Evolutionary conservation across 1,140 invertebrate species (phyloP).

Genomic region (Amyelois transitella): DNA sequence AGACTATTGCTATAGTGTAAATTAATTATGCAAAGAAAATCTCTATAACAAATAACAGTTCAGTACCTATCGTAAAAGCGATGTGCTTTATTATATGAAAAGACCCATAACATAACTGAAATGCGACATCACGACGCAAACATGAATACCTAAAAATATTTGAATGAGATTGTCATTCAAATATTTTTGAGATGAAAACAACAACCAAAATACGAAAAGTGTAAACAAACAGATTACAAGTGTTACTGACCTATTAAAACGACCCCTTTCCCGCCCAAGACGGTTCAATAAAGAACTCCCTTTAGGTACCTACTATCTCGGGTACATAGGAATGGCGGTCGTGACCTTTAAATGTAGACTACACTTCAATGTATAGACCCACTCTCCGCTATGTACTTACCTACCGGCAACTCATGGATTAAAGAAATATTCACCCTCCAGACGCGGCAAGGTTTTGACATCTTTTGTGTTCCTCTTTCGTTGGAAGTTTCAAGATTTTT

Average conservation of each 20-base stretch:
- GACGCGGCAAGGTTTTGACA: slow-evolving; percentile 20
- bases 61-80: no score
- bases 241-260: slow-evolving; percentile 73
- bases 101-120: no score
- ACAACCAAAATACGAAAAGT: slow-evolving; percentile 37
- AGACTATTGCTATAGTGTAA: no score
- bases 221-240: slow-evolving; percentile 67
- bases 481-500: no score
- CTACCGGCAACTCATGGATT: slow-evolving; percentile 35
- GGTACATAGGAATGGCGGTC: slow-evolving; percentile 67
- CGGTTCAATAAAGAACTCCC: slow-evolving; percentile 70
- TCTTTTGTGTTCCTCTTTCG: no score
- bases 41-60: no score
- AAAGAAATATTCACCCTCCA: slow-evolving; percentile 43
- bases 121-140: no score
- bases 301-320: slow-evolving; percentile 64
- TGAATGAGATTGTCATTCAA: no score
- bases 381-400: slow-evolving; percentile 45
- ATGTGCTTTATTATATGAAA: no score
- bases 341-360: slow-evolving; percentile 67
- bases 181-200: background rate
- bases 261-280: slow-evolving; percentile 69
- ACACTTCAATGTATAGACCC: slow-evolving; percentile 52
- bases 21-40: slow-evolving; percentile 18
- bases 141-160: no score